Conservation (phyloP, 2,113 vertebrate genomes). For the Psettodes erumei region DNA sequence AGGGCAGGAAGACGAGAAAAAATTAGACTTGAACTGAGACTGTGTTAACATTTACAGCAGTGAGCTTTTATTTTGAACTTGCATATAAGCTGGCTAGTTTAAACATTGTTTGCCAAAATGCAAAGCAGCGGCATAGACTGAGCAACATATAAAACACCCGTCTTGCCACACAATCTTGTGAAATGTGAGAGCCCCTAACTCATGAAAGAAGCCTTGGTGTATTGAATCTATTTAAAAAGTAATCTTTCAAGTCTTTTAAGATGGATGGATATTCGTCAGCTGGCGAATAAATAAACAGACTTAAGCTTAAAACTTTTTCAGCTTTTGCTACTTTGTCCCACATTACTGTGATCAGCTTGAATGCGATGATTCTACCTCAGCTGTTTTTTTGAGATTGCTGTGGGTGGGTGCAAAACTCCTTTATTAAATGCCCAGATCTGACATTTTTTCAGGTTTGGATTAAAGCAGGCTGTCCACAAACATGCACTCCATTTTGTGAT, state of each 20-base stretch:
- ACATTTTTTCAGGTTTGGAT: background rate
- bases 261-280: background rate
- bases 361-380: background rate
- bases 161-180: background rate
- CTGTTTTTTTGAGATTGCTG: background rate
- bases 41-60: conserved; percentile 45
- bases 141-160: conserved; percentile 6
- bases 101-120: conserved; percentile 27
- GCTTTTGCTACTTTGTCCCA: too few species aligned
- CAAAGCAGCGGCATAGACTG: conserved; percentile 28
- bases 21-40: conserved; percentile 32
- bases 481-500: background rate
- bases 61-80: conserved; percentile 6
- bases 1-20: conserved; percentile 10
- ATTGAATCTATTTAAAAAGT: background rate
- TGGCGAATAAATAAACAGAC: background rate
- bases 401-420: conserved; percentile 3
- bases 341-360: background rate
- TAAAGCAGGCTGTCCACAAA: background rate
- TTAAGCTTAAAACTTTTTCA: too few species aligned
- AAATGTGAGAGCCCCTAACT: background rate
- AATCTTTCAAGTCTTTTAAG: background rate
- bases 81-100: background rate
- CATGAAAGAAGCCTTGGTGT: background rate
- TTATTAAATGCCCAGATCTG: conserved; percentile 3